Percentiles rank a stretch among this genome's conserved stretches.
Conservation (phyloP, 2,888 invertebrate genomes). For the Taenaris catops region DNA sequence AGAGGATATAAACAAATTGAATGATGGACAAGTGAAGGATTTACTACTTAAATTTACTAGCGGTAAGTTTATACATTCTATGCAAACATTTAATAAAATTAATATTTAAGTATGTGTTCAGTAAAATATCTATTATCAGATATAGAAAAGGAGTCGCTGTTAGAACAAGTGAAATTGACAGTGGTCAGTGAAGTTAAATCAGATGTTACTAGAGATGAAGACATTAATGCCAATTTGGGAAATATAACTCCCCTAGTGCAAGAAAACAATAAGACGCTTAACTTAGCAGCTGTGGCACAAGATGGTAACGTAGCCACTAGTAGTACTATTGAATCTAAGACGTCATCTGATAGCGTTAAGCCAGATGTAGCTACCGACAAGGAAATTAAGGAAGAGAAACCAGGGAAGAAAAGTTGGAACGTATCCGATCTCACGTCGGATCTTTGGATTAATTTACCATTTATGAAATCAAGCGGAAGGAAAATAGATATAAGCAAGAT, state of each 20-base stretch:
- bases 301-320: neutral
- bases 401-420: slow-evolving; percentile 52
- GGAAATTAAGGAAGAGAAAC: slow-evolving; percentile 19
- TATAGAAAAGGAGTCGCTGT: slow-evolving; percentile 2
- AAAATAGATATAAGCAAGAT: slow-evolving; percentile 81
- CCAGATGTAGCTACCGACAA: slow-evolving; percentile 5
- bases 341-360: slow-evolving; percentile 1
- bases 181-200: neutral
- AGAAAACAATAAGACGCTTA: neutral
- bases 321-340: neutral
- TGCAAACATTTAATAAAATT: slow-evolving; percentile 1
- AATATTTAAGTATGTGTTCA: neutral
- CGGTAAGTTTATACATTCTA: slow-evolving; percentile 36
- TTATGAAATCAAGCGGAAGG: slow-evolving; percentile 46
- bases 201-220: neutral
- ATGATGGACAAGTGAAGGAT: slow-evolving; percentile 48
- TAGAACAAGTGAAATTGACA: slow-evolving; percentile 2
- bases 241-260: neutral
- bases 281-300: neutral
- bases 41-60: slow-evolving; percentile 53
- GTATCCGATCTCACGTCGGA: slow-evolving; percentile 57
- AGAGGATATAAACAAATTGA: slow-evolving; percentile 64
- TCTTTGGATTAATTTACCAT: slow-evolving; percentile 57
- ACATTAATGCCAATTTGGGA: slow-evolving; percentile 1
- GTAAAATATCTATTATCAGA: slow-evolving; percentile 3